Conservation (phyloP, 2,888 invertebrate species). For the Conops quadrifasciatus region DNA sequence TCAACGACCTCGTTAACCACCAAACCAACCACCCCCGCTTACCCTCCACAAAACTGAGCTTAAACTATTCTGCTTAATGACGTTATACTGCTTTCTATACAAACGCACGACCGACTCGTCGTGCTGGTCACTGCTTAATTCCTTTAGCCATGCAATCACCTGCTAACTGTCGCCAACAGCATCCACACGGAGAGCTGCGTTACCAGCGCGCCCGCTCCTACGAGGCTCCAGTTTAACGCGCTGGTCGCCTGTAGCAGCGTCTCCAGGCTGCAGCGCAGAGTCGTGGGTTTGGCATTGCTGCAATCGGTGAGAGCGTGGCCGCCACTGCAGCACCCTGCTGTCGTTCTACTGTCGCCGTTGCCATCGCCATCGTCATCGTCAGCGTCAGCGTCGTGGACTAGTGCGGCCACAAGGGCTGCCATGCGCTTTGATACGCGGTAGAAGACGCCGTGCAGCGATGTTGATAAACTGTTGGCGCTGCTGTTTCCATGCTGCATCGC, state of each 20-base stretch:
- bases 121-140: neutral
- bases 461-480: slow-evolving; percentile 58
- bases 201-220: slow-evolving; percentile 30
- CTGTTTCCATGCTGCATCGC: slow-evolving; percentile 70
- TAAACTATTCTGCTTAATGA: neutral
- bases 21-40: too few species aligned
- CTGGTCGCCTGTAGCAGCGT: slow-evolving; percentile 28
- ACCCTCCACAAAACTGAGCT: neutral
- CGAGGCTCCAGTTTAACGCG: slow-evolving; percentile 38
- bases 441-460: slow-evolving; percentile 46
- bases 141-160: slow-evolving; percentile 35
- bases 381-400: slow-evolving; percentile 24
- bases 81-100: neutral
- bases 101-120: neutral
- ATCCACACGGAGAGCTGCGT: slow-evolving; percentile 17
- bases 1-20: too few species aligned
- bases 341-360: neutral
- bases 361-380: neutral
- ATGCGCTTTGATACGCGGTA: slow-evolving; percentile 45
- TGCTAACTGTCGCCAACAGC: slow-evolving; percentile 29
- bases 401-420: slow-evolving; percentile 39
- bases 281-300: too few species aligned
- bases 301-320: neutral
- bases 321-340: neutral
- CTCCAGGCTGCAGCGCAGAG: slow-evolving; percentile 5